Evolutionary conservation across 2,888 invertebrate genomes (phyloP).

Genomic region (Cremastinae sp.): DNA sequence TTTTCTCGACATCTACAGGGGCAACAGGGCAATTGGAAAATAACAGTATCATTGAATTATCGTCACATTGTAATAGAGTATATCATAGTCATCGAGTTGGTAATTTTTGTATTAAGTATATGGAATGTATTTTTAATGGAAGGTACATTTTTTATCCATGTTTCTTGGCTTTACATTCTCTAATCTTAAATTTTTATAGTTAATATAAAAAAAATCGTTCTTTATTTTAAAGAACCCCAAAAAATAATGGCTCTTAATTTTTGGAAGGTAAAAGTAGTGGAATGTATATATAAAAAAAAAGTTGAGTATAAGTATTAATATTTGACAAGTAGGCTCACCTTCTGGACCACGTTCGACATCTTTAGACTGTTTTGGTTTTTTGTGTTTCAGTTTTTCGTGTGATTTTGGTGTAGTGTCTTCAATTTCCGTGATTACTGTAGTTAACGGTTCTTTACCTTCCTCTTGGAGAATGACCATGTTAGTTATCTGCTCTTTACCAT

Average conservation of each 20-base stretch:
- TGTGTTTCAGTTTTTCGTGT: slow-evolving; percentile 75
- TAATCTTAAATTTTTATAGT: too few species aligned
- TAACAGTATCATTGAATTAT: too few species aligned
- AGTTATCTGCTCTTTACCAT: slow-evolving; percentile 80
- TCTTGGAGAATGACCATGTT: slow-evolving; percentile 80
- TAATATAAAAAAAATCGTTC: too few species aligned
- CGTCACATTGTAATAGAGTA: too few species aligned
- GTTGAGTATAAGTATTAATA: slow-evolving; percentile 60
- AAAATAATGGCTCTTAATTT: too few species aligned
- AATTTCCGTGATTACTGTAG: slow-evolving; percentile 71
- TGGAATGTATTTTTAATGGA: too few species aligned
- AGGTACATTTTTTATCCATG: too few species aligned
- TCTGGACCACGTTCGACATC: slow-evolving; percentile 68
- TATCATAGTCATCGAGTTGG: too few species aligned
- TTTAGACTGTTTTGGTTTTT: slow-evolving; percentile 71
- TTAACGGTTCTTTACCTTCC: slow-evolving; percentile 80
- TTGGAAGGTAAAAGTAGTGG: slow-evolving; percentile 46
- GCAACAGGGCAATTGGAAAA: background rate
- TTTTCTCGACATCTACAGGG: background rate
- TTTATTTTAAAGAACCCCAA: too few species aligned
- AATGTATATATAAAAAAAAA: slow-evolving; percentile 53
- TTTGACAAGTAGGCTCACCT: slow-evolving; percentile 72
- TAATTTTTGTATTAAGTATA: too few species aligned
- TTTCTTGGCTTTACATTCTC: too few species aligned
- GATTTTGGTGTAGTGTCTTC: slow-evolving; percentile 74